These are phyloP conservation scores for Ormia ochracea DNA, from an alignment of 2,888 invertebrate species.

Conservation along the genomic window DNA sequence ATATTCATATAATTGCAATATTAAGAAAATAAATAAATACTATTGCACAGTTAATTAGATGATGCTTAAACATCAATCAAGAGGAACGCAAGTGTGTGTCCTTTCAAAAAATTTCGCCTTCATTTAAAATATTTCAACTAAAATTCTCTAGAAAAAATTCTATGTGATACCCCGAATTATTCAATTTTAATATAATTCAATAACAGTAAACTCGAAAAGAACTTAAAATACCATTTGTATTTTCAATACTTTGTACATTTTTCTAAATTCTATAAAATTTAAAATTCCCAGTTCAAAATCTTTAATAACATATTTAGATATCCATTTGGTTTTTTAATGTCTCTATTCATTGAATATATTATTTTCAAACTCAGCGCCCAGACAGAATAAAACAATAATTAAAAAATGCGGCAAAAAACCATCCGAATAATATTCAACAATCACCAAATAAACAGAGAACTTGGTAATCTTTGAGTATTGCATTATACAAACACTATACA, in stretches of 20 bases:
- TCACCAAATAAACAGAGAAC: constrained; percentile 47
- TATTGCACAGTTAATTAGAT: too few species aligned
- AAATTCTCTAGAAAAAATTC: too few species aligned
- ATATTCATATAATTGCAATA: too few species aligned
- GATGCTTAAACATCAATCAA: too few species aligned
- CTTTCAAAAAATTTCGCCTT: too few species aligned
- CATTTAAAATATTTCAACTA: too few species aligned
- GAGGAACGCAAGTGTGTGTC: too few species aligned
- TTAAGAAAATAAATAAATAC: too few species aligned
- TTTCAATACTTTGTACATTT: not conserved
- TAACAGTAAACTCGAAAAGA: too few species aligned
- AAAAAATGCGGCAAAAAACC: constrained; percentile 20
- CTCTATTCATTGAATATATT: constrained; percentile 19
- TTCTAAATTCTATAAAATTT: not conserved
- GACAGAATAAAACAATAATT: constrained; percentile 59
- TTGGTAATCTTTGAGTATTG: constrained; percentile 47
- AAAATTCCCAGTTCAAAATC: not conserved
- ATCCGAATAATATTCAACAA: constrained; percentile 17
- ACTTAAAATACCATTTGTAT: not conserved
- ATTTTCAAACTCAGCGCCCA: constrained; percentile 41
- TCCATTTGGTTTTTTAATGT: not conserved
- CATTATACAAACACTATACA: constrained; percentile 34
- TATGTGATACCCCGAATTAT: too few species aligned
- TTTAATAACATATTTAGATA: constrained; percentile 12
- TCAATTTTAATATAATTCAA: too few species aligned